Evolutionary conservation across 2,888 invertebrate genomes (phyloP).

Genomic region (Aleiodes alternator): DNA sequence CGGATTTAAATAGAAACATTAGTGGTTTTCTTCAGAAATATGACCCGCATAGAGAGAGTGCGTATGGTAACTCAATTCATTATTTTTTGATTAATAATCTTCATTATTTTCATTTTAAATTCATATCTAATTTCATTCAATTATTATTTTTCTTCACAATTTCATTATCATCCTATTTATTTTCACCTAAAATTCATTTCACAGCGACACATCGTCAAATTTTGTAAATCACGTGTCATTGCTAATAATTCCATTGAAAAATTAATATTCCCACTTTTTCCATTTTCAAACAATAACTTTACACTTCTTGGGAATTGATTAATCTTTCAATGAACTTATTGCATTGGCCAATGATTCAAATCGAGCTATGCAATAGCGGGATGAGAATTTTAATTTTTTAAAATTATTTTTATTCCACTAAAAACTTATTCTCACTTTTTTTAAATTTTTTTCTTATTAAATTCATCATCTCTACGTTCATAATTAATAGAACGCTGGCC

Average conservation of each 20-base stretch:
- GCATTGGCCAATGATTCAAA: constrained; percentile 19
- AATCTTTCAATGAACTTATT: constrained; percentile 20
- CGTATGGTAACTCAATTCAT: constrained; percentile 53
- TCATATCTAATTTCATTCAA: constrained; percentile 49
- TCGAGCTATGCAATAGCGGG: constrained; percentile 30
- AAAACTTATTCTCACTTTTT: constrained; percentile 53
- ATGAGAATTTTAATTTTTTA: constrained; percentile 31
- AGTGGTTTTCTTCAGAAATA: constrained; percentile 48
- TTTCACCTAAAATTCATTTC: constrained; percentile 47
- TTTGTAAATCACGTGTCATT: constrained; percentile 18
- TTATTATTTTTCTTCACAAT: constrained; percentile 43
- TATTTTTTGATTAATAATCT: constrained; percentile 50
- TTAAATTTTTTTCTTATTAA: constrained; percentile 38
- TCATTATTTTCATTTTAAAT: constrained; percentile 46
- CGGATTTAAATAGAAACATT: constrained; percentile 49
- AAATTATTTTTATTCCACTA: constrained; percentile 3
- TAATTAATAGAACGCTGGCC: constrained; percentile 48
- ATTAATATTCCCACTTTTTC: too few relatives aligned
- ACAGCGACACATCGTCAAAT: constrained; percentile 54
- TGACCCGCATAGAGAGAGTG: constrained; percentile 65
- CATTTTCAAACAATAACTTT: too few relatives aligned
- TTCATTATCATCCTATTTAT: constrained; percentile 33
- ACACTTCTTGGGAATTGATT: too few relatives aligned
- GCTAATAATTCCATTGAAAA: not conserved
- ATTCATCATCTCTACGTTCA: constrained; percentile 22